Evolutionary conservation across 1,140 invertebrate species (phyloP).

Genomic region (Penaeus indicus): DNA sequence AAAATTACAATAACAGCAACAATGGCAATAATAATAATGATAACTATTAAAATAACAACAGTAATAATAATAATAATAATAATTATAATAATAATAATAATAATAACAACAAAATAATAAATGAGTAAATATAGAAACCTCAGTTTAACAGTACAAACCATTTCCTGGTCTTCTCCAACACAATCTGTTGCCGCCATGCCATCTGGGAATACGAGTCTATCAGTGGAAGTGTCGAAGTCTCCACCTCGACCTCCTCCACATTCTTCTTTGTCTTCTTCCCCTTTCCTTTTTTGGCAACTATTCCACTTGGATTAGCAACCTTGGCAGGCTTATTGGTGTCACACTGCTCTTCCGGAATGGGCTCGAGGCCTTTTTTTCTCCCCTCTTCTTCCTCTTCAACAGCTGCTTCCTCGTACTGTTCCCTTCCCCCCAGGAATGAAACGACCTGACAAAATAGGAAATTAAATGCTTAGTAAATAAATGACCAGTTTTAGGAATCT

Average conservation of each 20-base stretch:
- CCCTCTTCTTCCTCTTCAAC: background rate
- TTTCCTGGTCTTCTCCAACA: slow-evolving; percentile 23
- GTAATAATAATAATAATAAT: no score
- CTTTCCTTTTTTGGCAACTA: background rate
- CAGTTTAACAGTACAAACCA: slow-evolving; percentile 15
- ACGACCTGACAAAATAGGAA: slow-evolving; percentile 36
- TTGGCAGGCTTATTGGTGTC: background rate
- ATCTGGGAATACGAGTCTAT: slow-evolving; percentile 43
- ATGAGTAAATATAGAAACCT: background rate
- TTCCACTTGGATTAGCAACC: background rate
- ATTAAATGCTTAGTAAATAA: background rate
- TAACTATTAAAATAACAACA: no score
- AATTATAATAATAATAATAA: background rate
- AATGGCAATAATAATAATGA: no score
- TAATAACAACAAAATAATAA: background rate
- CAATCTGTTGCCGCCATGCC: slow-evolving; percentile 42
- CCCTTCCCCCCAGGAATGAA: slow-evolving; percentile 46
- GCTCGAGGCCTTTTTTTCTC: background rate
- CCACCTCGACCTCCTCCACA: background rate
- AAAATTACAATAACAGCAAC: no score
- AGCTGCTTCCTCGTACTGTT: slow-evolving; percentile 36
- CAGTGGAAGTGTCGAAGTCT: slow-evolving; percentile 23
- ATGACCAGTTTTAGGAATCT: background rate
- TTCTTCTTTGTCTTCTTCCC: background rate
- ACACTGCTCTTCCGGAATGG: slow-evolving; percentile 15